Percentiles rank a stretch among this genome's conserved stretches.
Conservation (phyloP, 2,797 vertebrate species). For the Threskiornis aethiopicus region DNA sequence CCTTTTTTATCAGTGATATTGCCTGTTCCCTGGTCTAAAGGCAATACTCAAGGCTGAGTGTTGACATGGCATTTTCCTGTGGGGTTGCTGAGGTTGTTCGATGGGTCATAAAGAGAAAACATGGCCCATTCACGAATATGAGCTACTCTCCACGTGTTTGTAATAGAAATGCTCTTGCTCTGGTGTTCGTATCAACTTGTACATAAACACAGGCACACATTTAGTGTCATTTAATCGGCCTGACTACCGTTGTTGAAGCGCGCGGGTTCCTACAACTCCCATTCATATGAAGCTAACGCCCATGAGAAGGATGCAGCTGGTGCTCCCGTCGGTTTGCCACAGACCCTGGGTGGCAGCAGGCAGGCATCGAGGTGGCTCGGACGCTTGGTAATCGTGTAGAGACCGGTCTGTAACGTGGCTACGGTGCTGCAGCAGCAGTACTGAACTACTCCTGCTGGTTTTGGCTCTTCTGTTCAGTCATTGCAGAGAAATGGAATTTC, state of each 20-base stretch:
- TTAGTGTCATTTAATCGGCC: background rate
- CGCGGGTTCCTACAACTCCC: background rate
- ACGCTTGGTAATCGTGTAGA: rapidly evolving
- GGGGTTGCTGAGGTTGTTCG: background rate
- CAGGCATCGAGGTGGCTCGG: rapidly evolving
- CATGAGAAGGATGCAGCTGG: background rate
- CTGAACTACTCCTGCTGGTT: background rate
- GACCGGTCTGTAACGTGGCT: rapidly evolving
- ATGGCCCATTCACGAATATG: background rate
- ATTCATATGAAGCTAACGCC: background rate
- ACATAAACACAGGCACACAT: background rate
- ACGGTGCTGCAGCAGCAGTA: rapidly evolving
- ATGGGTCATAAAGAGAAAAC: background rate
- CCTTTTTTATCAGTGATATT: background rate
- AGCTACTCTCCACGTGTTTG: rapidly evolving
- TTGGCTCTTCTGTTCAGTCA: background rate
- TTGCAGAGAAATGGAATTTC: background rate
- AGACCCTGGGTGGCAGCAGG: too few relatives aligned
- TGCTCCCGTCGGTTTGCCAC: rapidly evolving
- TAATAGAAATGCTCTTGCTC: background rate
- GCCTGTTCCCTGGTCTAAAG: background rate
- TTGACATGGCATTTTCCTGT: background rate
- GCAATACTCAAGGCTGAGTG: background rate
- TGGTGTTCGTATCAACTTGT: background rate
- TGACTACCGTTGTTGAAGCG: background rate